phyloP scores from a whole-genome alignment of 2,113 vertebrate species.

The Ceyx melanurus region DNA sequence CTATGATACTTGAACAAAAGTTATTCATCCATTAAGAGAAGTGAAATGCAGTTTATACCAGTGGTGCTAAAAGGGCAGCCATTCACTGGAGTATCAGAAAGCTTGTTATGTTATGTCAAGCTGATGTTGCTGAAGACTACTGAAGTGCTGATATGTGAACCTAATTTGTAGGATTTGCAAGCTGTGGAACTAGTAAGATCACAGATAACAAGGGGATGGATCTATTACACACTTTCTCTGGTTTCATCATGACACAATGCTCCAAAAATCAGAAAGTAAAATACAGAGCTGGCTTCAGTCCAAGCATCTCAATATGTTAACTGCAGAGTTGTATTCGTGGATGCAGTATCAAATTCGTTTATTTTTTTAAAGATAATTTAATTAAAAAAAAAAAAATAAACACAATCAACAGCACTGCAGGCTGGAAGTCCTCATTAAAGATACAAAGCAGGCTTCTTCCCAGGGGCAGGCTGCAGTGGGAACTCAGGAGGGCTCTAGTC shows the following conservation, averaged over 20 bases:
- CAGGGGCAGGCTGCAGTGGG: not conserved
- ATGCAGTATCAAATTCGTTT: not conserved
- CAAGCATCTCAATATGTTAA: conserved; percentile 51
- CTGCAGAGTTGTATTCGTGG: not conserved
- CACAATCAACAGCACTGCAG: not conserved
- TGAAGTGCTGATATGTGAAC: conserved; percentile 70
- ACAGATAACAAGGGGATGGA: conserved; percentile 65
- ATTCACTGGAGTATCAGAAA: conserved; percentile 45
- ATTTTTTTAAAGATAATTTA: not conserved
- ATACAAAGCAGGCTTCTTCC: not conserved
- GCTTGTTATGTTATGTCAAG: conserved; percentile 49
- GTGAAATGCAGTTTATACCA: not conserved
- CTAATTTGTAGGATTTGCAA: conserved; percentile 71
- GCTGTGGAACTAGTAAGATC: conserved; percentile 69
- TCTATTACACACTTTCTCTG: conserved; percentile 66
- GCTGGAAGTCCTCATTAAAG: not conserved
- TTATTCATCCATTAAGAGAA: not conserved
- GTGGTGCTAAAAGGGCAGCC: not conserved
- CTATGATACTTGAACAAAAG: not conserved
- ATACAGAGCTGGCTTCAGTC: conserved; percentile 45
- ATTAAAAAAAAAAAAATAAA: not conserved
- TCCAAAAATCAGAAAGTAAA: conserved; percentile 65
- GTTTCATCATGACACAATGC: conserved; percentile 64
- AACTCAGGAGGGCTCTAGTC: not conserved
- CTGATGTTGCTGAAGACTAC: conserved; percentile 54